Evolutionary conservation across 2,797 vertebrate genomes (phyloP).

Genomic region (Artibeus lituratus): DNA sequence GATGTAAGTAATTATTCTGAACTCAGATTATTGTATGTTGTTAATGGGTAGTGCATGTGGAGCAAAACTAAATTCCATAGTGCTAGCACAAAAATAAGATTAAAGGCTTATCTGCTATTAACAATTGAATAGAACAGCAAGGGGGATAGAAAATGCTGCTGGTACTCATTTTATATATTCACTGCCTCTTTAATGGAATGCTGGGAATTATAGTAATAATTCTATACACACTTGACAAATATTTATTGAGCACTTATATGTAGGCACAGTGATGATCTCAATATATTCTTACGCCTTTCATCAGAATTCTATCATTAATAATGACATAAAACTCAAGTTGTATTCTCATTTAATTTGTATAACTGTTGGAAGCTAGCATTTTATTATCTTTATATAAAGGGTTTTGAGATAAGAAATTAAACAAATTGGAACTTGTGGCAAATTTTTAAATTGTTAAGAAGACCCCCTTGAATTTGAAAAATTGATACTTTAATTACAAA

Average conservation of each 20-base stretch:
- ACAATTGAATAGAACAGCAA: background rate
- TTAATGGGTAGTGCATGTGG: background rate
- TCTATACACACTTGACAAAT: background rate
- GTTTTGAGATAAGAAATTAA: background rate
- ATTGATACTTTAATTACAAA: background rate
- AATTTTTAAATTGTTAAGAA: background rate
- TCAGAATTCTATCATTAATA: background rate
- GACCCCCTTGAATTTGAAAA: background rate
- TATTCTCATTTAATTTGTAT: constrained; percentile 11
- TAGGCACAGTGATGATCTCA: background rate
- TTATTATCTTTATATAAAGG: background rate
- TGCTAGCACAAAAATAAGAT: background rate
- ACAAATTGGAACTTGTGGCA: background rate
- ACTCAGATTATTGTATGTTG: background rate
- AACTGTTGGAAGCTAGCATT: background rate
- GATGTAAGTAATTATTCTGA: background rate
- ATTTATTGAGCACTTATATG: background rate
- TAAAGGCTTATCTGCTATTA: background rate
- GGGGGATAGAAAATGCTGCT: background rate
- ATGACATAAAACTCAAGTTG: background rate
- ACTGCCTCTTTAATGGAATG: background rate
- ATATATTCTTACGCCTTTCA: background rate
- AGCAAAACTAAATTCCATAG: background rate
- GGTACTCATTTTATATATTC: background rate
- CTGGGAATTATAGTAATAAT: background rate